Evolutionary conservation across 92 coral and sea anemone genomes (phyloP), one percentile per base, ranked within the genome.

Genomic region (Hydrozoanthus gracilis): DNA sequence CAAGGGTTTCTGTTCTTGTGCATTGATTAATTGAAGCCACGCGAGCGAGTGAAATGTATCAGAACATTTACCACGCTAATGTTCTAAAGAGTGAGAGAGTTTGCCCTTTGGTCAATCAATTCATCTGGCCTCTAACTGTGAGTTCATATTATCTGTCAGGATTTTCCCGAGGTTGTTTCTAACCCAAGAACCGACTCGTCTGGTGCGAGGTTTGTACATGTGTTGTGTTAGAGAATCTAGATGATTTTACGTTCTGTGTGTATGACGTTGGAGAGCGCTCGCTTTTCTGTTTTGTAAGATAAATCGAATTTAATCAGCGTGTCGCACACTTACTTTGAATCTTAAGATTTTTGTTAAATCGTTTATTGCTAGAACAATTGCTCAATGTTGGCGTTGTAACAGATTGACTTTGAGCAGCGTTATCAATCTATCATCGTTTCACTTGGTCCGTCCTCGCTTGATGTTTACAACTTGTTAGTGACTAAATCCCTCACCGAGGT

Each of bases 141-240:
- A 7, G 48, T 65, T 18, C 39, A 18, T 17, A 7, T 80, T 65
- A 51, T 80, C 15, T 48, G 49, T 4, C 60, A 80, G 85, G 85
- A 6, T 80, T 64, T 80, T 20, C 74, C 69, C 27, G 74, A 50
- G 50, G 55, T 49, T 80, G 44, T 60, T n/a, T 16, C 27, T 18
- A 17, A 35, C 62, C 44, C 48, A 11, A 65, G 85, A 64, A n/a
- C 16, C 85, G 14, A 45, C 45, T 17, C 48, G 52, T 80, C 72
- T 18, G 11, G 10, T 47, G 49, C 70, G 85, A 80, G 85, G 85
- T 80, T 10, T n/a, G 74, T 64, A 10, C 52, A 46, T 27, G 62
- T 46, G 74, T 46, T 27, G 8, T 9, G 44, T 14, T 8, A 45
- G 11, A 20, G 14, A 5, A 10, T 7, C 5, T 66, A 10, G 39